These are phyloP conservation scores for Umimayanthus kanabou DNA, from an alignment of 92 coral and sea anemone species.

Conservation along the genomic window DNA sequence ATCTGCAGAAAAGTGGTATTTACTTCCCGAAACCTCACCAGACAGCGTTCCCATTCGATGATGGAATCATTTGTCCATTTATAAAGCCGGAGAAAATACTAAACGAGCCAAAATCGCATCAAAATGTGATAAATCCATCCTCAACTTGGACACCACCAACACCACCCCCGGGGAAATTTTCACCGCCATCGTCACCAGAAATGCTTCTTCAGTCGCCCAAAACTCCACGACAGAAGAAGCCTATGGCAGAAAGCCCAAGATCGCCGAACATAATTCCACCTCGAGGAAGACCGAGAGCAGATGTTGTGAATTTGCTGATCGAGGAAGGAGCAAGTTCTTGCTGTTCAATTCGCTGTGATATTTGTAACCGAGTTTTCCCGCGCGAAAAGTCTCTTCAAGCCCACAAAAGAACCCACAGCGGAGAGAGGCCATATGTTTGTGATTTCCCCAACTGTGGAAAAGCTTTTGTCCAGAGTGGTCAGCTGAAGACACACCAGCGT, in stretches of 20 bases:
- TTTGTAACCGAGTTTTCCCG: slow-evolving; percentile 99
- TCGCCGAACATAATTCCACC: slow-evolving; percentile 83
- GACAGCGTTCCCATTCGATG: slow-evolving; percentile 67
- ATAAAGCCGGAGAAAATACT: slow-evolving; percentile 59
- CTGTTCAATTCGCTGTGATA: slow-evolving; percentile 97
- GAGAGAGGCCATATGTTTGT: slow-evolving; percentile 95
- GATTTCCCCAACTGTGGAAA: slow-evolving; percentile 99
- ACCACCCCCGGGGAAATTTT: slow-evolving; percentile 74
- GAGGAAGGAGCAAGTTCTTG: slow-evolving; percentile 95
- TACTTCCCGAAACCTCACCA: slow-evolving; percentile 85
- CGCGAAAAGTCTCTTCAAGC: slow-evolving; percentile 99
- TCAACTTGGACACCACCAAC: slow-evolving; percentile 95
- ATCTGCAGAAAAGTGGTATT: slow-evolving; percentile 84
- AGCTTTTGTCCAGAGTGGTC: slow-evolving; percentile 99
- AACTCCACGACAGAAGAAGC: slow-evolving; percentile 60
- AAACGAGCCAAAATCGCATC: slow-evolving; percentile 54
- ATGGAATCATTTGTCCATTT: slow-evolving; percentile 73
- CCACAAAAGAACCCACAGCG: slow-evolving; percentile 98
- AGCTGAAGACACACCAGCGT: slow-evolving; percentile 95
- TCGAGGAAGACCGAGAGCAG: slow-evolving; percentile 98
- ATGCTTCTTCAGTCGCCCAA: slow-evolving; percentile 55
- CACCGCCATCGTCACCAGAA: slow-evolving; percentile 82
- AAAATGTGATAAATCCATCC: slow-evolving; percentile 76
- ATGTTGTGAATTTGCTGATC: slow-evolving; percentile 81
- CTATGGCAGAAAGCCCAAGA: slow-evolving; percentile 55